A percentile compares a stretch with the other conserved stretches of the same genome.
Evolutionary conservation across 2,797 vertebrate genomes (phyloP).

Genomic region (Acanthurus lineatus): DNA sequence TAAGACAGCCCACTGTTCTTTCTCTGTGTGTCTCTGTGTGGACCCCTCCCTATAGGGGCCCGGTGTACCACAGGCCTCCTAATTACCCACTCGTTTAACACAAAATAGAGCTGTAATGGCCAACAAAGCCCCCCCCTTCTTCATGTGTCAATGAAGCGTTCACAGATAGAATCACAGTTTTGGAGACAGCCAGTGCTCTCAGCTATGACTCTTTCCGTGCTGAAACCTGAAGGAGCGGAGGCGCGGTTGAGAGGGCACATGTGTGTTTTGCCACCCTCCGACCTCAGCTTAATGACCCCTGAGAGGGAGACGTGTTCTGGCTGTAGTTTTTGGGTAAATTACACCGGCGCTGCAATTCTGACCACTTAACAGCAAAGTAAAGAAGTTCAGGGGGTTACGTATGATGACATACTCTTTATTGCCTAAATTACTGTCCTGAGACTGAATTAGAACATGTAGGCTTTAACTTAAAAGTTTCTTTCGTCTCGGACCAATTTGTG

Average conservation of each 20-base stretch:
- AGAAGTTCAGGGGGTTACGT: slow-evolving; percentile 73
- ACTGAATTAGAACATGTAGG: slow-evolving; percentile 42
- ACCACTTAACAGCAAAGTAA: slow-evolving; percentile 77
- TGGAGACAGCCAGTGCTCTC: slow-evolving; percentile 66
- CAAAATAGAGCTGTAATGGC: slow-evolving; percentile 84
- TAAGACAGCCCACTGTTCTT: slow-evolving; percentile 70
- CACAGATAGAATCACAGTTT: slow-evolving; percentile 79
- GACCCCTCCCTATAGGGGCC: slow-evolving; percentile 59
- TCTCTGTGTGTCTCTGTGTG: slow-evolving; percentile 34
- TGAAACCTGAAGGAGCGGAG: slow-evolving; percentile 48
- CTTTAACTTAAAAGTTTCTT: slow-evolving; percentile 5
- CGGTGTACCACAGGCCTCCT: slow-evolving; percentile 77
- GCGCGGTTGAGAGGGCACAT: slow-evolving; percentile 71
- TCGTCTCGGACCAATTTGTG: slow-evolving; percentile 27
- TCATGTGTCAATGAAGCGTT: slow-evolving; percentile 82
- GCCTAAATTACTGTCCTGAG: slow-evolving; percentile 68
- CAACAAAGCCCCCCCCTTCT: slow-evolving; percentile 68
- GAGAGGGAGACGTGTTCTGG: slow-evolving; percentile 77
- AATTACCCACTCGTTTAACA: slow-evolving; percentile 86
- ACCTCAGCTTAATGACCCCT: slow-evolving; percentile 80
- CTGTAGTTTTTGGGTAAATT: slow-evolving; percentile 73
- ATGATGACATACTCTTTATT: slow-evolving; percentile 72
- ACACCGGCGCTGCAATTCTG: slow-evolving; percentile 71
- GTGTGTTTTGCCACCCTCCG: slow-evolving; percentile 82
- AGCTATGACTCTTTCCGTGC: slow-evolving; percentile 40